These are phyloP conservation scores for Centropus bengalensis DNA, from an alignment of 2,113 vertebrate species.

Conservation along the genomic window DNA sequence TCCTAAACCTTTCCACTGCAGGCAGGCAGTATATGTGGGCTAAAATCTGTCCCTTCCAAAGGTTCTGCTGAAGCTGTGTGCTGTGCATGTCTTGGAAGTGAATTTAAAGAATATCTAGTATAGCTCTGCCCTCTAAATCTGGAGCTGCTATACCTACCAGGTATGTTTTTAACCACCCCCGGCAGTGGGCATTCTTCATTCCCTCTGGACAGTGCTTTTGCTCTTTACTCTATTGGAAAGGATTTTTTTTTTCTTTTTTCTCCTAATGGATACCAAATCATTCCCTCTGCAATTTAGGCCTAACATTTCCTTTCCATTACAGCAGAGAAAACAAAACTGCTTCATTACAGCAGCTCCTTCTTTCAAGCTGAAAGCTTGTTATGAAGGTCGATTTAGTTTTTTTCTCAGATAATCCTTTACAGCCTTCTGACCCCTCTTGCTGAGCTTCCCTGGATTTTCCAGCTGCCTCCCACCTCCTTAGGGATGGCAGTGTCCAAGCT, in stretches of 20 bases:
- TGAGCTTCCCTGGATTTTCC: background rate
- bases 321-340: background rate
- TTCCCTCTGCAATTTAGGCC: background rate
- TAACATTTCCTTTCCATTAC: background rate
- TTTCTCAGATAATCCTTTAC: background rate
- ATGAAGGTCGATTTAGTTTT: background rate
- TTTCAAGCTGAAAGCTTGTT: background rate
- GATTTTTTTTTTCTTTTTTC: background rate
- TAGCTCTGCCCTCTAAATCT: background rate
- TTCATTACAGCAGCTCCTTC: background rate
- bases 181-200: background rate
- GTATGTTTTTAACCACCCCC: background rate
- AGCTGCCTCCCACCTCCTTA: background rate
- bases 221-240: background rate
- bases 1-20: background rate
- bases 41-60: background rate
- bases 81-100: rapidly evolving
- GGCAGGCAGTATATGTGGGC: background rate
- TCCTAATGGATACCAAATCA: background rate
- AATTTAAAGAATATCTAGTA: background rate
- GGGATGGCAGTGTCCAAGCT: background rate
- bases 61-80: background rate
- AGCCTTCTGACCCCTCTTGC: background rate
- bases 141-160: background rate
- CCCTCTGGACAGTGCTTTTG: background rate